phyloP scores from a whole-genome alignment of 2,113 vertebrate species.

The Phrynosoma blainvillii region DNA sequence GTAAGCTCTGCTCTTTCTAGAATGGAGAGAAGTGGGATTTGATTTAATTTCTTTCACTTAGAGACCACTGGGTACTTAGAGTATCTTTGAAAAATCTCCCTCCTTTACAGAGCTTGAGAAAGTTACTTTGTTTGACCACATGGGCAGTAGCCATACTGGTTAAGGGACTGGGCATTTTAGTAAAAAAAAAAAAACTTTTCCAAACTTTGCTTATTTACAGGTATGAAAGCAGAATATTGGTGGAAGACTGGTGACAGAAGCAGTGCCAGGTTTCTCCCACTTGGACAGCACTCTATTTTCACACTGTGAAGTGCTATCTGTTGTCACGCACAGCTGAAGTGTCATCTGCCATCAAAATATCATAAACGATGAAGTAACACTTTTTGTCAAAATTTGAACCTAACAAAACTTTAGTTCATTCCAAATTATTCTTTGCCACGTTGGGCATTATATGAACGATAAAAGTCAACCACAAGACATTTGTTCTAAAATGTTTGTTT shows the following conservation, averaged over 20 bases:
- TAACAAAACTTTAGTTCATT: not conserved
- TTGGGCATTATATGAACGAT: not conserved
- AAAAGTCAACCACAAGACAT: not conserved
- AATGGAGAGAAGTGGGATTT: not conserved
- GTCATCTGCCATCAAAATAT: not conserved
- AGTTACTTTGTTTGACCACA: too few species aligned
- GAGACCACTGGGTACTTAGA: too few species aligned
- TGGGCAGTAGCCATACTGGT: too few species aligned
- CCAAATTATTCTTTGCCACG: not conserved
- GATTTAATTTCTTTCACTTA: not conserved
- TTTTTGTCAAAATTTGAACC: not conserved
- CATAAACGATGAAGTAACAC: not conserved
- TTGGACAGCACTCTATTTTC: not conserved
- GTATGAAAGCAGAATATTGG: not conserved
- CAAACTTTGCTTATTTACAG: not conserved
- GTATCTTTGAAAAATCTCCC: too few species aligned
- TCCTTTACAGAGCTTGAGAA: too few species aligned
- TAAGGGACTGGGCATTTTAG: too few species aligned
- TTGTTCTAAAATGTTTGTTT: not conserved
- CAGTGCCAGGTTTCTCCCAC: not conserved
- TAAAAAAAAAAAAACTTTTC: too few species aligned
- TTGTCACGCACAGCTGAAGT: not conserved
- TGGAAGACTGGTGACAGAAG: not conserved
- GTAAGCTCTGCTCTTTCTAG: not conserved
- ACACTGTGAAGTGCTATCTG: too few species aligned